Evolutionary conservation across 2,888 invertebrate genomes (phyloP).

Genomic region (Dynastes grantii): DNA sequence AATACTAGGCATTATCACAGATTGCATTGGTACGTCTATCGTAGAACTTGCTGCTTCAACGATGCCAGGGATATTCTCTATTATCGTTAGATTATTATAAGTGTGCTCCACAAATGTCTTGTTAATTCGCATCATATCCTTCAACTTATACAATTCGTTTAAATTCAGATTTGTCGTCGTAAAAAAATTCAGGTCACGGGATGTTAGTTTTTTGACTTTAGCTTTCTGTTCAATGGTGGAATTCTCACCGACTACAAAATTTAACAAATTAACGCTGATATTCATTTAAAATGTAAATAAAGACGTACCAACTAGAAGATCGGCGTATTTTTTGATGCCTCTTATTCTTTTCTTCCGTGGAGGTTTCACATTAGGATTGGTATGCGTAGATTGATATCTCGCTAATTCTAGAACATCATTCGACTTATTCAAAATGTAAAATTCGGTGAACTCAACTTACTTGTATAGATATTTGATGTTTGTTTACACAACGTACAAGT

Average conservation of each 20-base stretch:
- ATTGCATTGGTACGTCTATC: conserved; percentile 17
- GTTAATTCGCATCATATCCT: conserved; percentile 61
- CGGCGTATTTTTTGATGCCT: conserved; percentile 58
- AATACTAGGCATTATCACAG: conserved; percentile 48
- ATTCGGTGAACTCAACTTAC: conserved; percentile 54
- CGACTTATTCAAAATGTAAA: not conserved
- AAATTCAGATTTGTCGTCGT: conserved; percentile 73
- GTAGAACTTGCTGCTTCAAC: conserved; percentile 21
- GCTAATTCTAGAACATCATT: conserved; percentile 52
- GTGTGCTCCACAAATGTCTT: conserved; percentile 63
- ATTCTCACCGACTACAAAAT: conserved; percentile 75
- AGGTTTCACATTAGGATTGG: conserved; percentile 60
- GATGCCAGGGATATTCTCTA: conserved; percentile 54
- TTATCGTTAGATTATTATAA: conserved; percentile 64
- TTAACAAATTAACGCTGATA: conserved; percentile 33
- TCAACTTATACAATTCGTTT: conserved; percentile 76
- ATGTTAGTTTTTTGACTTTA: conserved; percentile 78
- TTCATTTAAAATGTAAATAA: not conserved
- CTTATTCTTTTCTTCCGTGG: conserved; percentile 59
- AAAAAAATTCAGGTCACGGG: conserved; percentile 79
- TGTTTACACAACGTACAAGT: conserved; percentile 65
- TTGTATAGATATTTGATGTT: conserved; percentile 59
- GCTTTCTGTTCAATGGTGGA: conserved; percentile 79
- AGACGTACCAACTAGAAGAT: conserved; percentile 60
- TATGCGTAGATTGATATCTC: conserved; percentile 62